Evolutionary conservation across 2,113 vertebrate genomes (phyloP).

Genomic region (Haemorhous mexicanus): DNA sequence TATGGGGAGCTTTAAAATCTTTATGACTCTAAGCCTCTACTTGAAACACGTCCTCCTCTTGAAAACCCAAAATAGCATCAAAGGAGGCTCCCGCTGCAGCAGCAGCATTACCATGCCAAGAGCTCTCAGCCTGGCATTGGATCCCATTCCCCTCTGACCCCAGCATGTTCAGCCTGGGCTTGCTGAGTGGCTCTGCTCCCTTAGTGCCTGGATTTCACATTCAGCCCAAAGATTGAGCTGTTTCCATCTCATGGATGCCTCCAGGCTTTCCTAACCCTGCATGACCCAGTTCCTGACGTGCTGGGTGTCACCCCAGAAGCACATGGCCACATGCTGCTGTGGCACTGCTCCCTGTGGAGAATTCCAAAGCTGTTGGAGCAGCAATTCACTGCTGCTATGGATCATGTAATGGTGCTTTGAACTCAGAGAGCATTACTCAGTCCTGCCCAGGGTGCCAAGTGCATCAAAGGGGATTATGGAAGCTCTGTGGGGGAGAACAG

Average conservation of each 20-base stretch:
- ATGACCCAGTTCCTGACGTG: background rate
- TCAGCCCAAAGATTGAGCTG: background rate
- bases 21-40: background rate
- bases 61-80: background rate
- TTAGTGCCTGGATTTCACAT: background rate
- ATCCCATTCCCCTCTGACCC: background rate
- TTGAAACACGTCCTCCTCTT: background rate
- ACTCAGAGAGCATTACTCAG: background rate
- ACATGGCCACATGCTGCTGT: rapidly evolving
- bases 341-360: rapidly evolving
- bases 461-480: background rate
- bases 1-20: background rate
- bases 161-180: background rate
- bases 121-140: background rate
- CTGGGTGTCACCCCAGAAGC: background rate
- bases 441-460: background rate
- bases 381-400: background rate
- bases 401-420: background rate
- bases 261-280: background rate
- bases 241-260: background rate
- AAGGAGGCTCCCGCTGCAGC: background rate
- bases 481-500: background rate
- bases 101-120: background rate
- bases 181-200: background rate
- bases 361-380: background rate